Percentiles rank a stretch among this genome's conserved stretches.
phyloP scores from a whole-genome alignment of 2,888 invertebrate species.

The Coleophora deauratella region DNA sequence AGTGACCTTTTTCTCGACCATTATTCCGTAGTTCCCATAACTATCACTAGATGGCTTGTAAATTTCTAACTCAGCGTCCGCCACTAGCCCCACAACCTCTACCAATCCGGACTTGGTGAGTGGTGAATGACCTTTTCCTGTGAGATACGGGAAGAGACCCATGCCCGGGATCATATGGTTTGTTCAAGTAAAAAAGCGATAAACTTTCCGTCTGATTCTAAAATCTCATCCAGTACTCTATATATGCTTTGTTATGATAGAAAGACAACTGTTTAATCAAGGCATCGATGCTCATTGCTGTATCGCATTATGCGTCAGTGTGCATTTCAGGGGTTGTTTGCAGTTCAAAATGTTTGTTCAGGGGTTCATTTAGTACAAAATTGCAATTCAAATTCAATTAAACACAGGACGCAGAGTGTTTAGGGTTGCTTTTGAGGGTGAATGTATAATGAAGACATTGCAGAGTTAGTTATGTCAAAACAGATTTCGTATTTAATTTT shows the following conservation, averaged over 20 bases:
- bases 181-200: too few relatives aligned
- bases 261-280: slow-evolving; percentile 64
- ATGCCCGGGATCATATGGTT: too few relatives aligned
- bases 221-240: too few relatives aligned
- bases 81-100: too few relatives aligned
- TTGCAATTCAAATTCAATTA: slow-evolving; percentile 36
- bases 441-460: background rate
- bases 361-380: slow-evolving; percentile 46
- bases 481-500: background rate
- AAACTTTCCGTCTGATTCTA: too few relatives aligned
- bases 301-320: slow-evolving; percentile 29
- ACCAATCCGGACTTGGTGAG: too few relatives aligned
- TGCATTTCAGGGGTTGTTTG: slow-evolving; percentile 46
- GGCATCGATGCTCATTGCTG: slow-evolving; percentile 68
- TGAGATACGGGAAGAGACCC: too few relatives aligned
- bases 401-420: background rate
- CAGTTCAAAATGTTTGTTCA: slow-evolving; percentile 38
- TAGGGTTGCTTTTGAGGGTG: background rate
- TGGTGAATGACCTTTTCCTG: too few relatives aligned
- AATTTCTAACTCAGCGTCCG: too few relatives aligned
- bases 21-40: too few relatives aligned
- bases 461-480: background rate
- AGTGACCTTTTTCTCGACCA: too few relatives aligned
- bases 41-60: too few relatives aligned
- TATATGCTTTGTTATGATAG: background rate